Evolutionary conservation across 2,113 vertebrate genomes (phyloP).

Genomic region (Amblyopsis rosae): DNA sequence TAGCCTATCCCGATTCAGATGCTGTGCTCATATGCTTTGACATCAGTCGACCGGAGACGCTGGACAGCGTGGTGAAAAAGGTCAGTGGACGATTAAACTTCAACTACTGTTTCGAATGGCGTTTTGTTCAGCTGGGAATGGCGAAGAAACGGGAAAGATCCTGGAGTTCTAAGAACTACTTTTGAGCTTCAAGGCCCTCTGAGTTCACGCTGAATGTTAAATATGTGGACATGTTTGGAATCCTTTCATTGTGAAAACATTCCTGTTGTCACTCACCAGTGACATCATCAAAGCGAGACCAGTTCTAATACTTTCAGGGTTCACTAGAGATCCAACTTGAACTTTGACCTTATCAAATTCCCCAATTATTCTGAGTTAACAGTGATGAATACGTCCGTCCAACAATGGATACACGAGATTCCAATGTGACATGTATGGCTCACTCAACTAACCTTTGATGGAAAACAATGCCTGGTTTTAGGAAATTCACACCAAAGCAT

Average conservation of each 20-base stretch:
- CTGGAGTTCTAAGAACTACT: too few species aligned
- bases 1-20: conserved; percentile 71
- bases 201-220: background rate
- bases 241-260: conserved; percentile 21
- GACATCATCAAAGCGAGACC: conserved; percentile 46
- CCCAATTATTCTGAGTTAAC: conserved; percentile 23
- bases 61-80: conserved; percentile 75
- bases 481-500: background rate
- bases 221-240: background rate
- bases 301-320: conserved; percentile 46
- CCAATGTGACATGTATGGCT: conserved; percentile 53
- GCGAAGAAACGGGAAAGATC: background rate
- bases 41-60: conserved; percentile 71
- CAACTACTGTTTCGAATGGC: background rate
- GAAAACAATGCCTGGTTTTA: conserved; percentile 2
- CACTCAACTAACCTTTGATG: conserved; percentile 10
- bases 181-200: background rate
- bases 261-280: conserved; percentile 39
- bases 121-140: too few species aligned
- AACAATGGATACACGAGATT: conserved; percentile 51
- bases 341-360: conserved; percentile 50
- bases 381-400: conserved; percentile 31
- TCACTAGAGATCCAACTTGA: conserved; percentile 54
- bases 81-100: conserved; percentile 54
- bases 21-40: conserved; percentile 75